Conservation (phyloP, 2,888 invertebrate genomes). For the Metalampra italica region DNA sequence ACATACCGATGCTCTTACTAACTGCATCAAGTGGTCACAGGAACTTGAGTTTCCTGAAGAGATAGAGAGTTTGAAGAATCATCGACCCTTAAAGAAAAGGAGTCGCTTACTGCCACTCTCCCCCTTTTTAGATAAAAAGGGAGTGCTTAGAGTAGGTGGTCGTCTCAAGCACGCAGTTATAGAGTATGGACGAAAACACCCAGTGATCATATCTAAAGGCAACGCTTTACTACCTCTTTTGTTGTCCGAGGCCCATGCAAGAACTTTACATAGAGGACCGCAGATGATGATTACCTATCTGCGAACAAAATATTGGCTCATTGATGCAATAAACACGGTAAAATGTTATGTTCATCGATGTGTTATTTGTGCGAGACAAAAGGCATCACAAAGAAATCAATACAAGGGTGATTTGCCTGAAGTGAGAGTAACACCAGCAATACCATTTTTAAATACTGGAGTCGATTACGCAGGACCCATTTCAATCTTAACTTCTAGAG, state of each 20-base stretch:
- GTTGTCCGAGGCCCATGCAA: slow-evolving; percentile 1
- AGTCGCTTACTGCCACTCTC: no score
- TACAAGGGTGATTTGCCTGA: slow-evolving; percentile 15
- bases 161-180: slow-evolving; percentile 16
- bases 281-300: slow-evolving; percentile 7
- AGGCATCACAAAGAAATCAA: slow-evolving; percentile 7
- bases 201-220: slow-evolving; percentile 14
- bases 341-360: slow-evolving; percentile 10
- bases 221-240: slow-evolving; percentile 9
- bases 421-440: slow-evolving; percentile 9
- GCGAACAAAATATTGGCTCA: no score
- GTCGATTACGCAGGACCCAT: slow-evolving; percentile 21
- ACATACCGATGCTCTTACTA: no score
- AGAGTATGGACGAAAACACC: slow-evolving; percentile 13
- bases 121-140: slow-evolving; percentile 17
- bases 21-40: no score
- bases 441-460: slow-evolving; percentile 13
- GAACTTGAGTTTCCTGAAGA: no score
- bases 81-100: slow-evolving; percentile 5
- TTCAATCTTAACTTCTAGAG: background rate
- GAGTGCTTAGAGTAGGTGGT: slow-evolving; percentile 18
- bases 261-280: slow-evolving; percentile 13
- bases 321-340: slow-evolving; percentile 17
- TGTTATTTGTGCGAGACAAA: slow-evolving; percentile 11
- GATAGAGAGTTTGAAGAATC: no score